Percentiles rank a stretch among this genome's conserved stretches.
phyloP scores from a whole-genome alignment of 2,888 invertebrate genomes.

The Caenorhabditis virilis region DNA sequence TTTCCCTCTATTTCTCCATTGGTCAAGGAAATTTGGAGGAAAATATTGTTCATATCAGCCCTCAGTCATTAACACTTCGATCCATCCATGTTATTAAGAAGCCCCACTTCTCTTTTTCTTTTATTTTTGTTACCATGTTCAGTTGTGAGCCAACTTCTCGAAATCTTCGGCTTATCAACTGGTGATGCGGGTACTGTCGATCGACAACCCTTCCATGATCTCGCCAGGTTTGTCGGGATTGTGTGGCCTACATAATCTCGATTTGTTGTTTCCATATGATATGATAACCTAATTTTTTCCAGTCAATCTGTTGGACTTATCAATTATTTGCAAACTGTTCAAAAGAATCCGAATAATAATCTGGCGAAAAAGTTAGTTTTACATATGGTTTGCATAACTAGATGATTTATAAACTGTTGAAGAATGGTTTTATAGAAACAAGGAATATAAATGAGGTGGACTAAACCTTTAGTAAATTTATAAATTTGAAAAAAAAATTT shows the following conservation, averaged over 20 bases:
- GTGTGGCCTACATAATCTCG: too few species aligned
- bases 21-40: too few species aligned
- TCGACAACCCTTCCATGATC: conserved; percentile 48
- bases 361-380: conserved; percentile 41
- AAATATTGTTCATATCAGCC: too few species aligned
- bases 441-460: too few species aligned
- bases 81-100: not conserved
- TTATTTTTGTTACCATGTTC: not conserved
- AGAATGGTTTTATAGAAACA: too few species aligned
- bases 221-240: conserved; percentile 54
- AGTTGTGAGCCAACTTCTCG: conserved; percentile 41
- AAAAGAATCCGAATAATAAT: conserved; percentile 51
- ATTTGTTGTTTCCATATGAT: not conserved
- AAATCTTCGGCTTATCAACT: conserved; percentile 53
- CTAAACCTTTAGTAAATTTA: too few species aligned
- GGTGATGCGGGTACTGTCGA: conserved; percentile 53
- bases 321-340: conserved; percentile 49
- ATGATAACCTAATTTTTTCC: conserved; percentile 5
- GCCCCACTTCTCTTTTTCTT: not conserved
- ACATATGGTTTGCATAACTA: not conserved
- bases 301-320: conserved; percentile 56
- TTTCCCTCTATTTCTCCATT: conserved; percentile 13
- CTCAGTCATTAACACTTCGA: too few species aligned
- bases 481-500: too few species aligned
- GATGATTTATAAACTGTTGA: too few species aligned